These are phyloP conservation scores for Myripristis murdjan DNA, from an alignment of 2,797 vertebrate genomes.

Conservation along the genomic window DNA sequence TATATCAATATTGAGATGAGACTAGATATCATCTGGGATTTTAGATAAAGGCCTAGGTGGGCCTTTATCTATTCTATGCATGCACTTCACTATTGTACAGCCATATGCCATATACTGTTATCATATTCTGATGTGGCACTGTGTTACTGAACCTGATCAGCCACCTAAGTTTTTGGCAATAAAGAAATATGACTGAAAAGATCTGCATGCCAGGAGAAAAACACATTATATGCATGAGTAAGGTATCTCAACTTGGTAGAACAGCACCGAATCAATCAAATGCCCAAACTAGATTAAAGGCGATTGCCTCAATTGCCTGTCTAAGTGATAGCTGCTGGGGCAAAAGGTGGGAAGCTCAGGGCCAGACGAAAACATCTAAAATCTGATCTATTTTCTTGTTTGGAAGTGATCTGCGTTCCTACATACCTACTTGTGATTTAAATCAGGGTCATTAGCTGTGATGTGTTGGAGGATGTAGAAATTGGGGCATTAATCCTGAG, in stretches of 20 bases:
- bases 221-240: conserved; percentile 38
- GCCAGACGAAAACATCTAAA: conserved; percentile 71
- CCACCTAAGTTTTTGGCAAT: background rate
- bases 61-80: no score
- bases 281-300: conserved; percentile 58
- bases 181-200: conserved; percentile 27
- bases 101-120: conserved; percentile 31
- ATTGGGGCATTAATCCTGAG: conserved; percentile 81
- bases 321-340: conserved; percentile 58
- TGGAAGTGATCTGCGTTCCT: conserved; percentile 69
- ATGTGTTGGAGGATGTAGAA: conserved; percentile 76
- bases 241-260: conserved; percentile 50
- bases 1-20: no score
- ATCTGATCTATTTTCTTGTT: conserved; percentile 77
- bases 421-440: conserved; percentile 77
- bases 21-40: no score
- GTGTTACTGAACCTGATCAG: background rate
- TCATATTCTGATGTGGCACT: background rate
- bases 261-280: conserved; percentile 80
- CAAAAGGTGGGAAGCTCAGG: conserved; percentile 57
- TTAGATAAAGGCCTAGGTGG: no score
- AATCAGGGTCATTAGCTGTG: conserved; percentile 82
- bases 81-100: conserved; percentile 55
- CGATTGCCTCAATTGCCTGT: conserved; percentile 53
- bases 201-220: background rate